Evolutionary conservation across 2,888 invertebrate species (phyloP).

Genomic region (Cryptocephalus moraei): DNA sequence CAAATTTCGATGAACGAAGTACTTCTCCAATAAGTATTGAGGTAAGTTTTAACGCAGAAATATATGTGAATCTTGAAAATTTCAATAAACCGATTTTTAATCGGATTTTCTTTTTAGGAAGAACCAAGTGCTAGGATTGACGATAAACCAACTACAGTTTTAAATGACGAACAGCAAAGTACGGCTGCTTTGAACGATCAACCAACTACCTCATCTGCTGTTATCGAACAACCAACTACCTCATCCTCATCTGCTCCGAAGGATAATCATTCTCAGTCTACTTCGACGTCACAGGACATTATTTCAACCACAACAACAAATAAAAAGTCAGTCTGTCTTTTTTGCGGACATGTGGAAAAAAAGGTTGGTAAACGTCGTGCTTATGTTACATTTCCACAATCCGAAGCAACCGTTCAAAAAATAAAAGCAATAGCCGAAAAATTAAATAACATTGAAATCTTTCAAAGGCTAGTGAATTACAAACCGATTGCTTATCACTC

Average conservation of each 20-base stretch:
- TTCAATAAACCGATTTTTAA: too few relatives aligned
- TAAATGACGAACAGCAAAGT: neutral
- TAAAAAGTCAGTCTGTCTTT: constrained; percentile 3
- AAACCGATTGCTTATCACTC: constrained; percentile 3
- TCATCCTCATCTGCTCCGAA: neutral
- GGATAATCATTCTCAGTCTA: constrained; percentile 2
- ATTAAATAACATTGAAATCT: neutral
- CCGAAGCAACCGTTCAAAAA: constrained; percentile 2
- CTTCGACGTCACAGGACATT: constrained; percentile 2
- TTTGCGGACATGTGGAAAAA: constrained; percentile 3
- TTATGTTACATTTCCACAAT: constrained; percentile 3
- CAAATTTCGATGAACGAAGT: too few relatives aligned
- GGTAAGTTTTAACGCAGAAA: too few relatives aligned
- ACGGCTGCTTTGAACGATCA: neutral
- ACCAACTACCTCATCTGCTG: neutral
- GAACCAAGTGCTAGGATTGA: neutral
- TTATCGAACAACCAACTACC: neutral
- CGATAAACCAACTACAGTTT: neutral
- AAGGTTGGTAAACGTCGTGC: constrained; percentile 1
- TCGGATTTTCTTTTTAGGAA: neutral
- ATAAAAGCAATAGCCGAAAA: constrained; percentile 4
- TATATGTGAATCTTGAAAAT: too few relatives aligned
- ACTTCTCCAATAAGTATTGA: too few relatives aligned
- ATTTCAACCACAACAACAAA: constrained; percentile 1
- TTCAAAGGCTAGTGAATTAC: neutral